These are phyloP conservation scores for Dryobotodes eremita DNA, from an alignment of 2,888 invertebrate genomes.

Conservation along the genomic window DNA sequence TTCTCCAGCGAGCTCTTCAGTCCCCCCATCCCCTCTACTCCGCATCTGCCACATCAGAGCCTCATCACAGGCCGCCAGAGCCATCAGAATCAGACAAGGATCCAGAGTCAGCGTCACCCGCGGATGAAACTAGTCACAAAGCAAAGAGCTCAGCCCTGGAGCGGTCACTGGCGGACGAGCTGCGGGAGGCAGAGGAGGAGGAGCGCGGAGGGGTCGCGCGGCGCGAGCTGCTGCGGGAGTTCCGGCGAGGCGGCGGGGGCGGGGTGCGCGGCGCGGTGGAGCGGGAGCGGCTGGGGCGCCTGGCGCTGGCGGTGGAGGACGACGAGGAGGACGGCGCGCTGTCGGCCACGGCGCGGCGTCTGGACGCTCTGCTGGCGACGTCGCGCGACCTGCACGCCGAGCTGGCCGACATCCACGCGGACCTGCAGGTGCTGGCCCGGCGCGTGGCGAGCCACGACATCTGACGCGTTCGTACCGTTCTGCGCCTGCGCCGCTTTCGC, in stretches of 20 bases:
- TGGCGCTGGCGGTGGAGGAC: slow-evolving; percentile 87
- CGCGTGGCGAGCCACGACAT: slow-evolving; percentile 83
- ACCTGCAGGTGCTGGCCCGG: slow-evolving; percentile 90
- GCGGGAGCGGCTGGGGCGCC: slow-evolving; percentile 83
- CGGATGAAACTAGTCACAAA: slow-evolving; percentile 58
- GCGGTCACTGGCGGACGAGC: slow-evolving; percentile 84
- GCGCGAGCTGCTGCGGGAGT: slow-evolving; percentile 75
- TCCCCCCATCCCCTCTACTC: slow-evolving; percentile 80
- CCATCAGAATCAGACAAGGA: slow-evolving; percentile 29
- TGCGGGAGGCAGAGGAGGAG: slow-evolving; percentile 85
- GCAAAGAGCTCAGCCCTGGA: slow-evolving; percentile 67
- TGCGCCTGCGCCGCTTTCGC: slow-evolving; percentile 58
- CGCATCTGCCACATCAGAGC: slow-evolving; percentile 73
- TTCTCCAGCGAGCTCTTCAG: slow-evolving; percentile 83
- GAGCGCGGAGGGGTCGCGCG: slow-evolving; percentile 72
- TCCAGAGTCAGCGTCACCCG: slow-evolving; percentile 31
- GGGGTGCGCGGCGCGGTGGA: slow-evolving; percentile 81
- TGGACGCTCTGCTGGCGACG: slow-evolving; percentile 87
- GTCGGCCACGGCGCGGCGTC: slow-evolving; percentile 81
- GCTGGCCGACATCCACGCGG: slow-evolving; percentile 87
- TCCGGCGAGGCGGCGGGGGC: slow-evolving; percentile 71
- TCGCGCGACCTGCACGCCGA: slow-evolving; percentile 86
- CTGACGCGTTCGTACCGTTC: slow-evolving; percentile 87
- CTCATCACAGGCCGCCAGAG: slow-evolving; percentile 56
- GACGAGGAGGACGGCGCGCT: slow-evolving; percentile 82